A percentile compares a stretch with the other conserved stretches of the same genome.
phyloP scores from a whole-genome alignment of 2,113 vertebrate genomes.

The Silurus asotus region DNA sequence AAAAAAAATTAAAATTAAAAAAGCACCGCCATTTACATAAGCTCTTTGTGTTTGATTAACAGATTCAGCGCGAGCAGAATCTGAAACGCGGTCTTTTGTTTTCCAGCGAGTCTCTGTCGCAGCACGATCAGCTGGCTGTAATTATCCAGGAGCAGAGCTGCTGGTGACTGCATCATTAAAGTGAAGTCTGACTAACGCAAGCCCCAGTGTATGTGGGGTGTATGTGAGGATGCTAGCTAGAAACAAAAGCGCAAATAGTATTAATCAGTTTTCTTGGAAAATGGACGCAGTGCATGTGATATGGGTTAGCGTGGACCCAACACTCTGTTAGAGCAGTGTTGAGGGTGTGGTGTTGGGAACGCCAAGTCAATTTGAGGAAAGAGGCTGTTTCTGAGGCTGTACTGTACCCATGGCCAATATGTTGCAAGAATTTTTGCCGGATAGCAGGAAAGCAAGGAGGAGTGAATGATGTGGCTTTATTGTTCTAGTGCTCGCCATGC shows the following conservation, averaged over 20 bases:
- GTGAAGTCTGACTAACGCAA: slow-evolving; percentile 38
- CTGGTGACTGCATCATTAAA: slow-evolving; percentile 12
- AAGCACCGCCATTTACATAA: slow-evolving; percentile 48
- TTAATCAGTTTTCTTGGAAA: neutral
- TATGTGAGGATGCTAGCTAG: neutral
- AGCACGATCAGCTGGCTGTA: slow-evolving; percentile 27
- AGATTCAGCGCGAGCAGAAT: slow-evolving; percentile 21
- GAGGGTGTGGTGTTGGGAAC: neutral
- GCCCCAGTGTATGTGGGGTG: neutral
- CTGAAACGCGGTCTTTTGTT: slow-evolving; percentile 20
- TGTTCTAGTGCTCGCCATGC: neutral
- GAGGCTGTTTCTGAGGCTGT: neutral
- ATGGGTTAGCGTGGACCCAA: neutral
- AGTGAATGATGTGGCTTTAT: neutral
- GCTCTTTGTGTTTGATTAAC: slow-evolving; percentile 41
- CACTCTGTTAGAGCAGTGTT: neutral
- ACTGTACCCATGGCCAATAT: neutral
- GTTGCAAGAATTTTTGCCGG: neutral
- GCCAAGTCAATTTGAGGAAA: neutral
- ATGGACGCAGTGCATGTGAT: neutral
- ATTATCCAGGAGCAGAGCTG: slow-evolving; percentile 29
- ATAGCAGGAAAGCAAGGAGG: neutral
- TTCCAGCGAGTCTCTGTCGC: slow-evolving; percentile 7
- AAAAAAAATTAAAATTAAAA: neutral
- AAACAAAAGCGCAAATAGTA: neutral